These are phyloP conservation scores for Melopsittacus undulatus DNA, from an alignment of 2,797 vertebrate species.

Conservation along the genomic window DNA sequence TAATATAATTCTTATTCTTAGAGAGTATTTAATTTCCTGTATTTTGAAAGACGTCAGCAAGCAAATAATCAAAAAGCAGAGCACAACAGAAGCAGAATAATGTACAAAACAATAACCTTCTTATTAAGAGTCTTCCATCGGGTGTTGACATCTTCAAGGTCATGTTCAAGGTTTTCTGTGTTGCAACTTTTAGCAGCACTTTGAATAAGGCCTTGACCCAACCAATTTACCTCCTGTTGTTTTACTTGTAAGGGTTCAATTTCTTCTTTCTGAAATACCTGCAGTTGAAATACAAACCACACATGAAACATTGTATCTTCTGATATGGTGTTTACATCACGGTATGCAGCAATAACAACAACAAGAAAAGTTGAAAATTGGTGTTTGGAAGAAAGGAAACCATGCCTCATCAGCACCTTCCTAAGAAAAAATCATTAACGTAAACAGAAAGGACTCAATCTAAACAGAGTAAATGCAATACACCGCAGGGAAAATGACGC, in stretches of 20 bases:
- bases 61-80: slow-evolving; percentile 1
- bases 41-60: not conserved
- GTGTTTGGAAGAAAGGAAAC: not conserved
- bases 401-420: not conserved
- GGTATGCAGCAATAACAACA: not conserved
- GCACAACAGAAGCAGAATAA: not conserved
- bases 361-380: not conserved
- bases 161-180: slow-evolving; percentile 87
- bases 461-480: not conserved
- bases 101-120: slow-evolving; percentile 82
- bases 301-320: not conserved
- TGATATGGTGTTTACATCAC: not conserved
- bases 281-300: slow-evolving; percentile 36
- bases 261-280: slow-evolving; percentile 96
- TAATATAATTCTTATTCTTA: not conserved
- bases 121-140: slow-evolving; percentile 98
- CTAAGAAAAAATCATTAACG: not conserved
- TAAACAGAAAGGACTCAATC: slow-evolving; percentile 1
- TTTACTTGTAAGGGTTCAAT: slow-evolving; percentile 91
- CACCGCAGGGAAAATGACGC: not conserved
- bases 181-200: slow-evolving; percentile 88
- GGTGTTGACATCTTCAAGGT: slow-evolving; percentile 87
- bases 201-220: slow-evolving; percentile 93
- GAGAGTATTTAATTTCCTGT: slow-evolving; percentile 51
- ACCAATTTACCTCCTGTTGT: slow-evolving; percentile 90